phyloP scores from a whole-genome alignment of 2,797 vertebrate species.

The Neomorphus geoffroyi region DNA sequence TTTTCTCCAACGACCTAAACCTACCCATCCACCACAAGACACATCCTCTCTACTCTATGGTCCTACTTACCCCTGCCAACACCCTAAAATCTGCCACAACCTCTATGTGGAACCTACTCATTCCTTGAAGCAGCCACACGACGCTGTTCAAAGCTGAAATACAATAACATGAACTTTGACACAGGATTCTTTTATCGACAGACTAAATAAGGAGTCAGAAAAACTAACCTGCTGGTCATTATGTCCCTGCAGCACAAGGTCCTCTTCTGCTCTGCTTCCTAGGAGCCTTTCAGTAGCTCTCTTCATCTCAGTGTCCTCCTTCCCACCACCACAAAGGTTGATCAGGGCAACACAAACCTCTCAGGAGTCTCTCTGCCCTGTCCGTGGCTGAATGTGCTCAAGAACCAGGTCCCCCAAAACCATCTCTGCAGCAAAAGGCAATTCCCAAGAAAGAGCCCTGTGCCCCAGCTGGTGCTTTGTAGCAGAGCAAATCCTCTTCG shows the following conservation, averaged over 20 bases:
- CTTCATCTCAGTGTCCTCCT: accelerated
- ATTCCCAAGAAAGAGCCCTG: not conserved
- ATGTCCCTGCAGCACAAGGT: not conserved
- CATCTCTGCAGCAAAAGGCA: not conserved
- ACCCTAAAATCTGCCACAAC: not conserved
- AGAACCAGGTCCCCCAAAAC: not conserved
- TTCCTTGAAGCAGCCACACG: not conserved
- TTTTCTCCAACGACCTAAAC: not conserved
- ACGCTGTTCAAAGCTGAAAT: not conserved
- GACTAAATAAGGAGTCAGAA: not conserved
- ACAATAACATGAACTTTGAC: not conserved
- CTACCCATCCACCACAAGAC: not conserved
- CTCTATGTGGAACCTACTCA: not conserved
- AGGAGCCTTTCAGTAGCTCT: not conserved
- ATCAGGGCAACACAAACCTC: not conserved
- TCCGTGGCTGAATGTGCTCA: not conserved
- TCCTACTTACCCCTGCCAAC: not conserved
- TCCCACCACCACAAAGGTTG: not conserved
- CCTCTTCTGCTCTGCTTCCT: not conserved
- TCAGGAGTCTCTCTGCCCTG: not conserved
- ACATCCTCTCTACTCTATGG: accelerated
- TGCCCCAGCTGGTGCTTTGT: not conserved
- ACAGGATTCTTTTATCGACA: not conserved
- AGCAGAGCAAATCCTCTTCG: not conserved
- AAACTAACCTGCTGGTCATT: not conserved